phyloP scores from a whole-genome alignment of 2,113 vertebrate species.

The Vulpes vulpes region DNA sequence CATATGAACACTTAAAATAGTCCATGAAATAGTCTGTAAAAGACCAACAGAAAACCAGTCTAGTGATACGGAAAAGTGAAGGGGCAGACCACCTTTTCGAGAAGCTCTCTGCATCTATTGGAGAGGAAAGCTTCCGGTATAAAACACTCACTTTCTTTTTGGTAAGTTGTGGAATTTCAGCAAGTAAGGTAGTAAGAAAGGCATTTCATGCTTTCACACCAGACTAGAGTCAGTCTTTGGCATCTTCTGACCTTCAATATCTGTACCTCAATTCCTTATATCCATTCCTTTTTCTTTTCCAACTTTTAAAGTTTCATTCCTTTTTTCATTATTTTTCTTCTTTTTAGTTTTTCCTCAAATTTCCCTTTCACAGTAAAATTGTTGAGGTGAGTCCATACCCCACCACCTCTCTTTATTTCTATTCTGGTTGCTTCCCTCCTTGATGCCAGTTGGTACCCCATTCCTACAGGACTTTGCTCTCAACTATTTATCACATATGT shows the following conservation, averaged over 20 bases:
- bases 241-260: neutral
- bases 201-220: neutral
- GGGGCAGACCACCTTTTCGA: neutral
- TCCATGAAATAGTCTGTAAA: neutral
- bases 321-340: slow-evolving; percentile 75
- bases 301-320: slow-evolving; percentile 81
- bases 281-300: neutral
- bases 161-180: neutral
- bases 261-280: neutral
- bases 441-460: neutral
- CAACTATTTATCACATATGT: neutral
- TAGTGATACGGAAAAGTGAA: neutral
- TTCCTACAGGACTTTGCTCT: neutral
- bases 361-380: slow-evolving; percentile 83
- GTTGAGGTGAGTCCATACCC: slow-evolving; percentile 72
- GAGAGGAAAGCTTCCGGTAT: neutral
- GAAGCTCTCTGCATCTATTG: neutral
- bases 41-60: neutral
- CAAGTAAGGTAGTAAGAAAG: neutral
- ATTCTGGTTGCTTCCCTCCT: neutral
- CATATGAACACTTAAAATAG: neutral
- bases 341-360: slow-evolving; percentile 77
- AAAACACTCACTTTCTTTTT: neutral
- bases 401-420: slow-evolving; percentile 44
- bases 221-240: neutral